Evolutionary conservation across 2,797 vertebrate species (phyloP).

Genomic region (Hylomyscus alleni): DNA sequence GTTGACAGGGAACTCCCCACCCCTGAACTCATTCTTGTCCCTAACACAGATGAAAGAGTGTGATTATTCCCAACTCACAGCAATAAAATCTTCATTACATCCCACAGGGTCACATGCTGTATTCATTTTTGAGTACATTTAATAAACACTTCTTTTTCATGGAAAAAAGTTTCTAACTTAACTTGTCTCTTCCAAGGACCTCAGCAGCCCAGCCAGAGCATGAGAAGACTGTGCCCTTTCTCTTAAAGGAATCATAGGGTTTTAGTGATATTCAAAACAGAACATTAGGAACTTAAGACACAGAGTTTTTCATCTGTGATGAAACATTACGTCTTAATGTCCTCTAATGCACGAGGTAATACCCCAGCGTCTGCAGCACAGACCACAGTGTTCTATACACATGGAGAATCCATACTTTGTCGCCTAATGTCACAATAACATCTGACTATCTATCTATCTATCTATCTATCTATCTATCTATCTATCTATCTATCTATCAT

Average conservation of each 20-base stretch:
- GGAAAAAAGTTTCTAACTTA: constrained; percentile 40
- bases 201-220: neutral
- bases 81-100: neutral
- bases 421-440: neutral
- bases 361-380: fast-evolving
- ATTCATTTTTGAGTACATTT: constrained; percentile 21
- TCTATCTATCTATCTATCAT: too few species aligned
- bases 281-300: neutral
- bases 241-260: neutral
- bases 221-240: neutral
- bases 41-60: neutral
- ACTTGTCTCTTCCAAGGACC: neutral
- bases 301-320: neutral
- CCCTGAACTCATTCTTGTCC: neutral
- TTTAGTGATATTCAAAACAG: neutral
- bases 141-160: neutral
- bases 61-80: neutral
- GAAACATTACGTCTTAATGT: neutral
- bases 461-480: too few species aligned
- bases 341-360: neutral
- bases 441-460: too few species aligned
- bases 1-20: neutral
- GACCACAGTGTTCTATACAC: neutral
- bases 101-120: neutral
- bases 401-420: neutral